Conservation (phyloP, 2,797 vertebrate species). For the Holocentrus rufus region DNA sequence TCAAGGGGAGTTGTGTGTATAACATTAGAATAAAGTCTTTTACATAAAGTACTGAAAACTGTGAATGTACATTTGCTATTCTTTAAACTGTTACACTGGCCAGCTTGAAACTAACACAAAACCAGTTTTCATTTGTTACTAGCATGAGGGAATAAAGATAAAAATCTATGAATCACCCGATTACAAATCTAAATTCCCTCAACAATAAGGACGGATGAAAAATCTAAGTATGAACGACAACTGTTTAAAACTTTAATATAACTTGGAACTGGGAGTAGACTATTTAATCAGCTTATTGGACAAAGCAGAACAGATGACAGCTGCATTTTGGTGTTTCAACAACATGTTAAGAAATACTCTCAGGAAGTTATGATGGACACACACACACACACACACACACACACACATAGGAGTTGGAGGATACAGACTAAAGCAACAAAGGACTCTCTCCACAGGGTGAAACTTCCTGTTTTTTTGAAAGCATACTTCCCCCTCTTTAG, state of each 20-base stretch:
- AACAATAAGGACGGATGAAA: neutral
- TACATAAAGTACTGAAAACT: too few relatives aligned
- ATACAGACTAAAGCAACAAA: constrained; percentile 14
- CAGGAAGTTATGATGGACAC: constrained; percentile 34
- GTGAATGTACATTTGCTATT: too few relatives aligned
- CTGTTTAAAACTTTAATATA: neutral
- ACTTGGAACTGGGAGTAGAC: neutral
- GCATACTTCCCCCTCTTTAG: constrained; percentile 40
- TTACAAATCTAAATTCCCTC: too few relatives aligned
- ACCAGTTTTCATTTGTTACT: too few relatives aligned
- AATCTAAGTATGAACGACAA: constrained; percentile 7
- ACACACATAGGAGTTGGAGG: constrained; percentile 41
- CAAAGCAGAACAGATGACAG: neutral
- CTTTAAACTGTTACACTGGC: too few relatives aligned
- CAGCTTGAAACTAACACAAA: too few relatives aligned
- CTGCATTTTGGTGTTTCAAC: constrained; percentile 12
- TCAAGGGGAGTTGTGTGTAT: too few relatives aligned
- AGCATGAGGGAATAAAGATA: too few relatives aligned
- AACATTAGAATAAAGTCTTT: too few relatives aligned
- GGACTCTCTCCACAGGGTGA: constrained; percentile 10
- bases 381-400: constrained; percentile 30
- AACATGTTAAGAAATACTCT: constrained; percentile 18
- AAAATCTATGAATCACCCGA: too few relatives aligned
- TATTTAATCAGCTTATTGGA: neutral
- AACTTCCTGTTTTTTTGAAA: constrained; percentile 30